Base-by-base conservation (phyloP, 1,140 invertebrate genomes). In the Matsumurasca onukii region DNA sequence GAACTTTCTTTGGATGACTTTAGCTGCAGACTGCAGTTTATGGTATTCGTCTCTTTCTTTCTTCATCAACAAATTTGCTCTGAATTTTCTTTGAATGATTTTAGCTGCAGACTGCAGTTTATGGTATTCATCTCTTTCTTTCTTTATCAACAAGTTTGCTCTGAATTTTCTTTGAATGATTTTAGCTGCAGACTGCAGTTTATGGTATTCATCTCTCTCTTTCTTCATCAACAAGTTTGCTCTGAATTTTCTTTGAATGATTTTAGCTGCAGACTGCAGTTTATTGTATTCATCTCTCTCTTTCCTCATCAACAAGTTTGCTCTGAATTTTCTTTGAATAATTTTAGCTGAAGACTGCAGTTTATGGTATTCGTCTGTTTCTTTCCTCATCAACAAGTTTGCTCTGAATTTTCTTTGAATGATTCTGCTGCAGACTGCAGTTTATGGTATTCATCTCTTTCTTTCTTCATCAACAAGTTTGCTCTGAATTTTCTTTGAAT, bases 311-410 rank as follows among this genome's bases (percentile, higher is more conserved):
- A n/a, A 1, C 3, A 22, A 20, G 25, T 45, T 48, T 70, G 68
- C 72, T 31, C 79, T 81, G 78, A 81, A 86, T 80, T 80, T 78
- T 74, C 72, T 73, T 74, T 89, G 86, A 25, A 89, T 86, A 25
- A 75, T 75, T 29, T 75, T 82, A 1, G 84, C 84, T 1, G 85
- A 82, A 12, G 74, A 73, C 59, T 83, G 79, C 1, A 76, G 71
- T 25, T 62, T 72, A 72, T 30, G 22, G 20, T 20, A 65, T 27
- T 66, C 13, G 59, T 45, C 0, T 1, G n/a, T 49, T 72, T 79
- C 69, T 45, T 71, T 67, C 77, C 76, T 77, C 68, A 76, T 77
- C 31, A 73, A 72, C 12, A 75, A 45, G 72, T 78, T 81, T 34
- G 81, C 81, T 72, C 80, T 79, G 71, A 82, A 82, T 51, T 74